These are phyloP conservation scores for Echiichthys vipera DNA, from an alignment of 2,797 vertebrate species.

Conservation along the genomic window DNA sequence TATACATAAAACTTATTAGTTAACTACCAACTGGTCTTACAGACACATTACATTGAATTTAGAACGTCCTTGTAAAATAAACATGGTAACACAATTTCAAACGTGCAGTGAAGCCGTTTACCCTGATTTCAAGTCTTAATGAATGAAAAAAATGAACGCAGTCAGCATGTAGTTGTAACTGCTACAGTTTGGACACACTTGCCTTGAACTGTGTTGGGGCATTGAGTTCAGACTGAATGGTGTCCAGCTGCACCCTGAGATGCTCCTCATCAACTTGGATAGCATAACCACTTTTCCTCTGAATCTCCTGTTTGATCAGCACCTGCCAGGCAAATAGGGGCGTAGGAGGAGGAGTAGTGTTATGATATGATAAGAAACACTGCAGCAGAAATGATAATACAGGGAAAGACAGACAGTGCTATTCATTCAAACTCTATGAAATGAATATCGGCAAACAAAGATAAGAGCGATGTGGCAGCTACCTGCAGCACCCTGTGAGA, in stretches of 20 bases:
- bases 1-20: neutral
- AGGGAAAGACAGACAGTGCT: neutral
- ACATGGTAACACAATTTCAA: neutral
- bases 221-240: conserved; percentile 97
- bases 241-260: conserved; percentile 96
- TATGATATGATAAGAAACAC: conserved; percentile 5
- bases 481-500: conserved; percentile 97
- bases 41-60: neutral
- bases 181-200: conserved; percentile 21
- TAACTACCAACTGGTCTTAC: neutral
- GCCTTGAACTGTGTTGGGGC: conserved; percentile 99
- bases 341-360: neutral
- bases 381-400: neutral
- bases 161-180: neutral
- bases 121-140: neutral
- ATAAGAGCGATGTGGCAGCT: conserved; percentile 24
- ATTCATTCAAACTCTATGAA: conserved; percentile 3
- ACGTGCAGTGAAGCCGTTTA: neutral
- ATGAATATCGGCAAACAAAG: neutral
- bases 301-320: conserved; percentile 97
- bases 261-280: conserved; percentile 99
- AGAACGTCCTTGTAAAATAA: neutral
- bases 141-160: neutral
- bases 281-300: conserved; percentile 97
- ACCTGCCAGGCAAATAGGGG: conserved; percentile 84